Evolutionary conservation across 2,113 vertebrate species (phyloP), one percentile per base, ranked within the genome.

Genomic region (Noctilio leporinus): DNA sequence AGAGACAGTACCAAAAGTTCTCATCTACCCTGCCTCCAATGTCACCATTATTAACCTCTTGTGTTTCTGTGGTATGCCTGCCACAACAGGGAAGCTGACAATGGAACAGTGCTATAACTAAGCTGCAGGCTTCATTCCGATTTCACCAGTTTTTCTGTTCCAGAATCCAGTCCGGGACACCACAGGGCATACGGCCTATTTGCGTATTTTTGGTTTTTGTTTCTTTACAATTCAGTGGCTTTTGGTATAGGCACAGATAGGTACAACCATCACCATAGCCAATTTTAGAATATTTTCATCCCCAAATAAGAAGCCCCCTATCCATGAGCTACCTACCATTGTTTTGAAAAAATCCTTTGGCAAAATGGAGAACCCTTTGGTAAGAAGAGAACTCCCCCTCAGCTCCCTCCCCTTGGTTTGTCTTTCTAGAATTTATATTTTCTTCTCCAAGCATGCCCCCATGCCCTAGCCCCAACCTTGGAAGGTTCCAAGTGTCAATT

Each of bases 91-190:
- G 43, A 59, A 38, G 28, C 64, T 47, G 16, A 19, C 45, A 2
- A 1, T 0, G 40, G 8, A 8, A 26, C 0, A 0, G 2, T 2
- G 22, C n/a, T 3, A 1, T 12, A 45, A 62, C 65, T 40, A 4
- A 75, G 33, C 84, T 45, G 35, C 33, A 19, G 35, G 8, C 38
- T 40, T 70, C 16, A 7, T n/a, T 45, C 57, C 1, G 0, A 49
- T 14, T 24, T n/a, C 70, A 5, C 12, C 55, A 10, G 33, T 15
- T 64, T 80, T 67, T 70, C 75, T 57, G 72, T 59, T 30, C 57
- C 2, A 4, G 70, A 62, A 40, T 5, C 73, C 30, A 51, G 7
- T 10, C 38, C 70, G 73, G 28, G n/a, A 30, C 0, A 35, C 5
- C 38, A 49, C 6, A 2, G 0, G 20, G 20, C 26, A 53, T 0